Conservation (phyloP, 2,113 vertebrate genomes). For the Parotia lawesii region DNA sequence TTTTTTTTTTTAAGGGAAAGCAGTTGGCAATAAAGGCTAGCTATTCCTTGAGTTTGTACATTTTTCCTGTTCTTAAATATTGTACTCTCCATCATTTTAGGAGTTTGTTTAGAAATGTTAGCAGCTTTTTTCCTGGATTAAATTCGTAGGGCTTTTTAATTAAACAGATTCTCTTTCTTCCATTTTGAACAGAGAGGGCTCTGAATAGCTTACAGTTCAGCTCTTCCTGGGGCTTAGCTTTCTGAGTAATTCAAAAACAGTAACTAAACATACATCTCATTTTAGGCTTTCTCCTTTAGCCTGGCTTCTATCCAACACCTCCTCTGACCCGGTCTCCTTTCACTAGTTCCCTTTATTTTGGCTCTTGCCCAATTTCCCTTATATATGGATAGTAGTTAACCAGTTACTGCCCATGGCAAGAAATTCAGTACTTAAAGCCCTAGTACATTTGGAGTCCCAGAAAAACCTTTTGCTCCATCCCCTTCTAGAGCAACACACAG, state of each 20-base stretch:
- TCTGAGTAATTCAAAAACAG: slow-evolving; percentile 50
- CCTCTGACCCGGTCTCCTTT: slow-evolving; percentile 56
- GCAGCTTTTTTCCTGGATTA: background rate
- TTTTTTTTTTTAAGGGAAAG: background rate
- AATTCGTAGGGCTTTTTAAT: background rate
- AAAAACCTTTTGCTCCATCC: background rate
- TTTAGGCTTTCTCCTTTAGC: slow-evolving; percentile 38
- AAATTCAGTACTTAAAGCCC: background rate
- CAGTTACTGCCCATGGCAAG: background rate
- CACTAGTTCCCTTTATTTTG: slow-evolving; percentile 61
- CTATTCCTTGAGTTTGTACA: background rate
- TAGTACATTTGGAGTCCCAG: background rate
- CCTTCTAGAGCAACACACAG: background rate
- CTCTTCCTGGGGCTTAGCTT: slow-evolving; percentile 43
- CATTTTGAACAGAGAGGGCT: slow-evolving; percentile 2
- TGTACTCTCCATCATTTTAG: background rate
- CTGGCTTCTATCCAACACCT: slow-evolving; percentile 49
- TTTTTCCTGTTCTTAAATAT: background rate
- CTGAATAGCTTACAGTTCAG: slow-evolving; percentile 33
- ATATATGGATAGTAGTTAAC: slow-evolving; percentile 32
- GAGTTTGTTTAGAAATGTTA: background rate
- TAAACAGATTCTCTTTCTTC: slow-evolving; percentile 24
- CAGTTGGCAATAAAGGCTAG: background rate
- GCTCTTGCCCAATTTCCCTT: slow-evolving; percentile 38
- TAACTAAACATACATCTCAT: slow-evolving; percentile 58